Conservation (phyloP, 2,113 vertebrate species). For the Tetraodon nigroviridis region DNA sequence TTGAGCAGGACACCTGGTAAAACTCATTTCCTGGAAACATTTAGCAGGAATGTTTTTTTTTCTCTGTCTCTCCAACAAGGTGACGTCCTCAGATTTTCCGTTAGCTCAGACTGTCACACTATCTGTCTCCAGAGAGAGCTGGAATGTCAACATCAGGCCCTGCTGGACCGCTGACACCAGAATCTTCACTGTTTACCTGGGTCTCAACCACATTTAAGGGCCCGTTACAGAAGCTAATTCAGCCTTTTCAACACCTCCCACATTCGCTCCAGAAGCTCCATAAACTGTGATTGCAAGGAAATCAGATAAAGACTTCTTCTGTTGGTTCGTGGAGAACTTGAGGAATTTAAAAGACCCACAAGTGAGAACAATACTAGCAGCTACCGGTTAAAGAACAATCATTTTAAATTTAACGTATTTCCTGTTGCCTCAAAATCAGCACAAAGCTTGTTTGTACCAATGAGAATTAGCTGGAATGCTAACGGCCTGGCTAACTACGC, state of each 20-base stretch:
- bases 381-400: slow-evolving; percentile 31
- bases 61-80: neutral
- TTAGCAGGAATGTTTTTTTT: slow-evolving; percentile 24
- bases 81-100: slow-evolving; percentile 35
- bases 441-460: slow-evolving; percentile 22
- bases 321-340: neutral
- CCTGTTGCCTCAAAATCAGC: slow-evolving; percentile 21
- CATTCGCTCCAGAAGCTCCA: no score
- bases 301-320: slow-evolving; percentile 19
- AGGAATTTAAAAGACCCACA: slow-evolving; percentile 25
- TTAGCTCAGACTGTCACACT: slow-evolving; percentile 29
- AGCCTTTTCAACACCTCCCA: no score
- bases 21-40: slow-evolving; percentile 15
- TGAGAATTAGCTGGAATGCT: slow-evolving; percentile 4
- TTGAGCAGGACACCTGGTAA: slow-evolving; percentile 1
- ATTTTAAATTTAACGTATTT: slow-evolving; percentile 18
- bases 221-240: slow-evolving; percentile 23
- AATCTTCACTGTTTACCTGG: slow-evolving; percentile 10
- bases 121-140: slow-evolving; percentile 24
- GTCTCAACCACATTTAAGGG: slow-evolving; percentile 40
- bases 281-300: no score
- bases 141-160: slow-evolving; percentile 32
- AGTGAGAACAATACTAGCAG: slow-evolving; percentile 23
- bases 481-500: neutral
- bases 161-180: slow-evolving; percentile 39